These are phyloP conservation scores for Xenopus petersii DNA, from an alignment of 2,797 vertebrate genomes.

Conservation along the genomic window DNA sequence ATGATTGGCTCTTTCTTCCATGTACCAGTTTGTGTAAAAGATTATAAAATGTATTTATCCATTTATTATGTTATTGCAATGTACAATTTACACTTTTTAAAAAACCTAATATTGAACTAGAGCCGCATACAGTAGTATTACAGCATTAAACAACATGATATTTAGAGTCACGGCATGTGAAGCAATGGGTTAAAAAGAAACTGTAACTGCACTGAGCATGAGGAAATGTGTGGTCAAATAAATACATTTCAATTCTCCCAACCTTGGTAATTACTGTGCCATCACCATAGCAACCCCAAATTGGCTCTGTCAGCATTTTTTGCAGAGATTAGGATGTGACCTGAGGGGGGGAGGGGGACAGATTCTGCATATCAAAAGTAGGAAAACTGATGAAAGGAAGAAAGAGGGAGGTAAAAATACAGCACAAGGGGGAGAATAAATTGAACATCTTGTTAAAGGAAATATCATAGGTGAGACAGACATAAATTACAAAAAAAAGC, in stretches of 20 bases:
- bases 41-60: too few species aligned
- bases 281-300: constrained; percentile 58
- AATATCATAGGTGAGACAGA: constrained; percentile 14
- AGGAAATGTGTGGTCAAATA: constrained; percentile 19
- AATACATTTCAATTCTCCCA: constrained; percentile 37
- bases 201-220: constrained; percentile 15
- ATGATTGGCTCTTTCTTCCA: too few species aligned
- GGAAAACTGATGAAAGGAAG: constrained; percentile 1
- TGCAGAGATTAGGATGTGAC: constrained; percentile 38
- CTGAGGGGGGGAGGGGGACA: constrained; percentile 19
- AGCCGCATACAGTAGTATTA: too few species aligned
- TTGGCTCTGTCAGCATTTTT: constrained; percentile 60
- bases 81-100: too few species aligned
- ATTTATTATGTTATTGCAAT: too few species aligned
- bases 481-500: not conserved
- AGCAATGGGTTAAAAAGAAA: constrained; percentile 12
- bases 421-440: not conserved
- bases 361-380: constrained; percentile 42
- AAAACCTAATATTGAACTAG: too few species aligned
- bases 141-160: too few species aligned
- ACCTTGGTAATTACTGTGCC: constrained; percentile 57
- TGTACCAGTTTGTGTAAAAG: too few species aligned
- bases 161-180: not conserved
- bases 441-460: constrained; percentile 18
- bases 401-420: constrained; percentile 1